These are phyloP conservation scores for Poeciliopsis paucimaculata DNA, from an alignment of 2,797 vertebrate genomes.

Conservation along the genomic window DNA sequence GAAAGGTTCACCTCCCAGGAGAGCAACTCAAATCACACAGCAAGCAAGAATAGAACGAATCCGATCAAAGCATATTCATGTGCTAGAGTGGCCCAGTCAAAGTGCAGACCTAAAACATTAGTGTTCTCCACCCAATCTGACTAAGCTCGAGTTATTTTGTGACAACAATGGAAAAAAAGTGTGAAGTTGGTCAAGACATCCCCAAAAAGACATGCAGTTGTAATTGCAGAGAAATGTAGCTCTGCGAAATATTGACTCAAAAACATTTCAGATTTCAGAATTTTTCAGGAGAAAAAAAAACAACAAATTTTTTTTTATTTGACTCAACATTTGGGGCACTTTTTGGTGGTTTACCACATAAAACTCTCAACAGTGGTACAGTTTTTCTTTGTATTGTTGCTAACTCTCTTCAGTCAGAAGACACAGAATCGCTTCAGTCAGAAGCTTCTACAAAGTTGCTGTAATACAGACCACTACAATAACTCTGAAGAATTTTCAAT, in stretches of 20 bases:
- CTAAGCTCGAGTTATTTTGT: background rate
- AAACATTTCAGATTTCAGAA: background rate
- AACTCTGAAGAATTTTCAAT: no score
- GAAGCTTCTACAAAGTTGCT: no score
- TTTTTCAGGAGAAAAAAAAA: background rate
- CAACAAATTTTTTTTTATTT: background rate
- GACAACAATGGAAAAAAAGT: background rate
- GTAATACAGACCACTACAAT: no score
- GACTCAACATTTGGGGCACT: background rate
- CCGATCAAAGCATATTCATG: no score
- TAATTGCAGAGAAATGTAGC: background rate
- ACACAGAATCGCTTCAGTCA: no score
- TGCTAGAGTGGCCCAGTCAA: no score
- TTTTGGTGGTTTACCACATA: background rate
- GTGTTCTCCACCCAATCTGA: no score
- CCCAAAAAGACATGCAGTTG: background rate
- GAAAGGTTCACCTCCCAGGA: background rate
- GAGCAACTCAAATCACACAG: background rate
- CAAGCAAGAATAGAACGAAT: background rate
- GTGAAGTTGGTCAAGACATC: background rate
- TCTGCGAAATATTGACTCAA: background rate
- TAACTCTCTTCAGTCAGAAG: no score
- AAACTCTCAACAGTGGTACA: background rate
- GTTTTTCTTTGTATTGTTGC: background rate
- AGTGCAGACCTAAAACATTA: no score